A percentile compares a stretch with the other conserved stretches of the same genome.
These are phyloP conservation scores for Indri indri DNA, from an alignment of 2,113 vertebrate genomes.

Conservation along the genomic window DNA sequence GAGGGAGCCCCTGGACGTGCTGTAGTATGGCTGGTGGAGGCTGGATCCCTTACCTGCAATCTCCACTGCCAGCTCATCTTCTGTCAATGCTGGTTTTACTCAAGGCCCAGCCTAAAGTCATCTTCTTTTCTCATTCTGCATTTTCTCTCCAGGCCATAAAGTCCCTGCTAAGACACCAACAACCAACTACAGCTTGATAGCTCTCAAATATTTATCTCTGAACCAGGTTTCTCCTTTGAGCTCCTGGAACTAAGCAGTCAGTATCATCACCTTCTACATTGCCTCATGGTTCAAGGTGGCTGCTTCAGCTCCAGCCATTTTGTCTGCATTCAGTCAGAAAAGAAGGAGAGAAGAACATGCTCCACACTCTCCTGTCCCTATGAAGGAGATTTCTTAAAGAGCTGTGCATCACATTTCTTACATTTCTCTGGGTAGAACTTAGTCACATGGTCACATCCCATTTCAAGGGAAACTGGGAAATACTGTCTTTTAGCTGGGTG, in stretches of 20 bases:
- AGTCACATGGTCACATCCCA: not conserved
- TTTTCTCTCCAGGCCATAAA: not conserved
- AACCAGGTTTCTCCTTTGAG: not conserved
- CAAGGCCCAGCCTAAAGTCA: not conserved
- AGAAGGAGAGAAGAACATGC: not conserved
- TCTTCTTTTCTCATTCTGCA: not conserved
- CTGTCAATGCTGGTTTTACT: not conserved
- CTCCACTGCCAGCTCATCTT: not conserved
- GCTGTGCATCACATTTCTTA: not conserved
- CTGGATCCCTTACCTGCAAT: not conserved
- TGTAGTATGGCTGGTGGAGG: not conserved
- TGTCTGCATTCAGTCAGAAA: not conserved
- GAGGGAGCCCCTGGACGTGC: not conserved
- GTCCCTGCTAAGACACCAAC: not conserved
- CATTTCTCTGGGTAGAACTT: not conserved
- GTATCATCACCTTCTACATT: not conserved
- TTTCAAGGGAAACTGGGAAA: not conserved
- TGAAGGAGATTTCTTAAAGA: not conserved
- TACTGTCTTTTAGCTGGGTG: not conserved
- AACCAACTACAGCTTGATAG: not conserved
- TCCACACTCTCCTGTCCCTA: not conserved
- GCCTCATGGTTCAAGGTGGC: not conserved
- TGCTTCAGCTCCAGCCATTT: not conserved
- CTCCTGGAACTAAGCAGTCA: not conserved
- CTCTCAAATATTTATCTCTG: not conserved